phyloP scores from a whole-genome alignment of 2,888 invertebrate species.

The Crematogaster levior region DNA sequence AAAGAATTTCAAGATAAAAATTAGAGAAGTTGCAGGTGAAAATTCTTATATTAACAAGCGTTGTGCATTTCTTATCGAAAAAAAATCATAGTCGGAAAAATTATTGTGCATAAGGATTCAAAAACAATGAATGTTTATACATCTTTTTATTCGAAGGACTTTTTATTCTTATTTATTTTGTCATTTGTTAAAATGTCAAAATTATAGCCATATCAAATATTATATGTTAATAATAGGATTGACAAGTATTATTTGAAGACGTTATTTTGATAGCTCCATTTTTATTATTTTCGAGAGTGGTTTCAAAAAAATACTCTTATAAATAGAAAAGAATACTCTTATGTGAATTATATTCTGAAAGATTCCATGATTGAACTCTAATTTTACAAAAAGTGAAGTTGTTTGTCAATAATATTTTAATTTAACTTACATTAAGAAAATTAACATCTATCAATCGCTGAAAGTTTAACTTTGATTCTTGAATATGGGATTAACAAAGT shows the following conservation, averaged over 20 bases:
- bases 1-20: neutral
- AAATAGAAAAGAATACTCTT: too few species aligned
- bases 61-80: neutral
- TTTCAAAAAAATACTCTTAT: too few species aligned
- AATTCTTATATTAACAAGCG: neutral
- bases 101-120: neutral
- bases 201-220: neutral
- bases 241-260: too few species aligned
- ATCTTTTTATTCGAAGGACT: neutral
- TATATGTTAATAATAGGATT: too few species aligned
- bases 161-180: neutral
- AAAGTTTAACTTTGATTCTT: neutral
- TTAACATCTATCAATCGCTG: neutral
- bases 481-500: neutral
- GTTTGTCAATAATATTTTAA: too few species aligned
- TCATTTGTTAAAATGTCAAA: neutral
- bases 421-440: neutral
- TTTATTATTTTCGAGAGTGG: too few species aligned
- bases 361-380: too few species aligned
- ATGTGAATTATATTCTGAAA: too few species aligned
- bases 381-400: too few species aligned
- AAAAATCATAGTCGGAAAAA: neutral
- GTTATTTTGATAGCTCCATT: too few species aligned
- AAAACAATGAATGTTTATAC: neutral
- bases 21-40: neutral